phyloP scores from a whole-genome alignment of 2,113 vertebrate species.

The Larimichthys crocea region DNA sequence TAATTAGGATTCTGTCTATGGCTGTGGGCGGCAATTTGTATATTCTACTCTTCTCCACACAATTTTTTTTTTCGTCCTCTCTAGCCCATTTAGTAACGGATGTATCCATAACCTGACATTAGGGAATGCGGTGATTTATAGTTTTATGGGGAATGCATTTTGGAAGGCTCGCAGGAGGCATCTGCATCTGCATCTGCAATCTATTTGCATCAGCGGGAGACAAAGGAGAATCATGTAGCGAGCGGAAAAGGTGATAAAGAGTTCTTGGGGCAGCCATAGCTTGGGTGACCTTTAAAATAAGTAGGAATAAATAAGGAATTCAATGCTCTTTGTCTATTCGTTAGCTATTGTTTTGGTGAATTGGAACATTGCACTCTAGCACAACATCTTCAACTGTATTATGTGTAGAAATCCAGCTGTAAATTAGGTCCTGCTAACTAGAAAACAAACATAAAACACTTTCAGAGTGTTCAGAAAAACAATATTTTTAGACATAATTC shows the following conservation, averaged over 20 bases:
- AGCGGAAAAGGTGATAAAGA: conserved; percentile 50
- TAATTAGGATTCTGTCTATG: conserved; percentile 73
- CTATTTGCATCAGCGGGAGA: conserved; percentile 69
- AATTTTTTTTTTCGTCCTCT: conserved; percentile 11
- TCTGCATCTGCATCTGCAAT: conserved; percentile 72
- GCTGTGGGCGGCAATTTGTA: conserved; percentile 56
- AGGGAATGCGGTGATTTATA: conserved; percentile 80
- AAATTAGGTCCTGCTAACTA: background rate
- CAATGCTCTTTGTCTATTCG: conserved; percentile 1
- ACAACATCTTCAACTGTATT: background rate
- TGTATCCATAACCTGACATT: conserved; percentile 74
- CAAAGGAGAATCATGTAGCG: conserved; percentile 52
- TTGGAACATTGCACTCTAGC: background rate
- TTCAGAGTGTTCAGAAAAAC: too few relatives aligned
- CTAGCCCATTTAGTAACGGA: conserved; percentile 65
- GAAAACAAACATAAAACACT: background rate
- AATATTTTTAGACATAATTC: too few relatives aligned
- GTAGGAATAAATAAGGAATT: conserved; percentile 31
- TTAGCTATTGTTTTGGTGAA: conserved; percentile 7
- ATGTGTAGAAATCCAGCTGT: background rate
- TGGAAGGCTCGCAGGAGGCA: conserved; percentile 68
- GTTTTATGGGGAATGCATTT: conserved; percentile 71
- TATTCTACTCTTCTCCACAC: conserved; percentile 56
- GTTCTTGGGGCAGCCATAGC: conserved; percentile 1
- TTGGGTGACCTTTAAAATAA: conserved; percentile 37